Conservation (phyloP, 2,797 vertebrate genomes). For the Hybognathus amarus region DNA sequence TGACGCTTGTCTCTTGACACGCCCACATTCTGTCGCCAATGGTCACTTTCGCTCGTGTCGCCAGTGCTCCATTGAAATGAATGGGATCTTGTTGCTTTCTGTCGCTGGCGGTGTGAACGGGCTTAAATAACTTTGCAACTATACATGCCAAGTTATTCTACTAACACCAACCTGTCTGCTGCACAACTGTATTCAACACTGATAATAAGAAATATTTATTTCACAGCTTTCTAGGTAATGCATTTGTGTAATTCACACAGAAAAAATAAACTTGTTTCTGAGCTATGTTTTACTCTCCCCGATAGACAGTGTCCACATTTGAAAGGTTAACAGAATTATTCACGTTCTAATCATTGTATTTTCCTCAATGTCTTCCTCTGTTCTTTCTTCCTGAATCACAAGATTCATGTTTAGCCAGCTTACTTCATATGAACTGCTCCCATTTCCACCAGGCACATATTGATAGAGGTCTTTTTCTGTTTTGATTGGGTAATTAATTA, state of each 20-base stretch:
- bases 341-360: too few relatives aligned
- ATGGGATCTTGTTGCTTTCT: too few relatives aligned
- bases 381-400: constrained; percentile 9
- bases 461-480: constrained; percentile 64
- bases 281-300: constrained; percentile 50
- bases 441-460: constrained; percentile 69
- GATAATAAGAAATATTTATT: too few relatives aligned
- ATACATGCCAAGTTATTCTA: too few relatives aligned
- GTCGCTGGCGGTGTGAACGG: too few relatives aligned
- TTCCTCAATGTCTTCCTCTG: constrained; percentile 6
- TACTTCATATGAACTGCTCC: constrained; percentile 52
- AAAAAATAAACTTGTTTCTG: neutral
- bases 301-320: constrained; percentile 74
- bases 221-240: neutral
- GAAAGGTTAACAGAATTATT: constrained; percentile 72
- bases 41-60: too few relatives aligned
- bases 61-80: too few relatives aligned
- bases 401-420: neutral
- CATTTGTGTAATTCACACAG: neutral
- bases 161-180: too few relatives aligned
- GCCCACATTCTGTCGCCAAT: too few relatives aligned
- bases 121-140: too few relatives aligned
- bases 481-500: constrained; percentile 67
- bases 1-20: too few relatives aligned
- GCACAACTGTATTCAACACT: too few relatives aligned